A percentile compares a stretch with the other conserved stretches of the same genome.
These are phyloP conservation scores for Myxocyprinus asiaticus DNA, from an alignment of 2,113 vertebrate genomes.

Conservation along the genomic window DNA sequence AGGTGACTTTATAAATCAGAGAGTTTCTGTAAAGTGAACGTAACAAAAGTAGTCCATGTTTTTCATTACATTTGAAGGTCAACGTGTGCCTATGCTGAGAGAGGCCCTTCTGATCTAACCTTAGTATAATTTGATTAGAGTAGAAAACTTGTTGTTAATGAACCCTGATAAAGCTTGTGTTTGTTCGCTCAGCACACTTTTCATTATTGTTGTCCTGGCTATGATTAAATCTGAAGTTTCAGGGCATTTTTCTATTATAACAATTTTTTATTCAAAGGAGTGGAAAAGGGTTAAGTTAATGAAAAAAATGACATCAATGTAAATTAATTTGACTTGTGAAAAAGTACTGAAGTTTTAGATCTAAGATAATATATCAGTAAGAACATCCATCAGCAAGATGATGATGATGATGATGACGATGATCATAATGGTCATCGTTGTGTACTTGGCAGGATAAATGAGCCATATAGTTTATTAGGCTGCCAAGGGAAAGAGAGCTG, in stretches of 20 bases:
- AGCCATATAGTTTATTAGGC: background rate
- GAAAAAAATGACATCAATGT: background rate
- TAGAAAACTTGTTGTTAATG: no score
- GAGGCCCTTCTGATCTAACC: conserved; percentile 1
- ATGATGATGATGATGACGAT: no score
- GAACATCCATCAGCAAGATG: background rate
- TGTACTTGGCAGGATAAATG: conserved; percentile 4
- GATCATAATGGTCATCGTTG: background rate
- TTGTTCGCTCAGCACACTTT: no score
- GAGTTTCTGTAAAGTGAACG: background rate
- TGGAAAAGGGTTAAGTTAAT: background rate
- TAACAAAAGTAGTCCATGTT: background rate
- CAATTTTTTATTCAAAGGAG: background rate
- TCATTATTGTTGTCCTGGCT: background rate
- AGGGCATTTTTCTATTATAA: background rate
- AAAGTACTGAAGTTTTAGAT: background rate
- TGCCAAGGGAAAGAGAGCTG: background rate
- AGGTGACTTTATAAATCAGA: conserved; percentile 4
- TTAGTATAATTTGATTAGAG: background rate
- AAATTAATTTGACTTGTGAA: background rate
- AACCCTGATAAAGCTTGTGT: no score
- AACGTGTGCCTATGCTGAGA: background rate
- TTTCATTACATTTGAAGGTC: conserved; percentile 41
- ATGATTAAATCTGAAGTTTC: background rate
- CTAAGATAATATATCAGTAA: background rate